Evolutionary conservation across 2,888 invertebrate genomes (phyloP), one percentile per base, ranked within the genome.

Genomic region (Maniola hyperantus): DNA sequence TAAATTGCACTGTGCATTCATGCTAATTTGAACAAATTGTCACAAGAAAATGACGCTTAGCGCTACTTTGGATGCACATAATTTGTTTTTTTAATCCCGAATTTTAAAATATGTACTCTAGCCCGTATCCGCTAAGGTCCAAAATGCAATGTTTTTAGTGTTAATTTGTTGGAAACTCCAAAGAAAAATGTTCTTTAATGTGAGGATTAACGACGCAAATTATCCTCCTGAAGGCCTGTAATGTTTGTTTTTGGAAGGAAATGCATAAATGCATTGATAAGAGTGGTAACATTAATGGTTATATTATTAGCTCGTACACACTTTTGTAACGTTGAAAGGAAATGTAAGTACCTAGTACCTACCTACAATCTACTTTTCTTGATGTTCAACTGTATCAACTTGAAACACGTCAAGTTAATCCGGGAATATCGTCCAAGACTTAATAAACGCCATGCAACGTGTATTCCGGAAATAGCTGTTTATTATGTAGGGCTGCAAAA

Each of bases 181-280:
- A 63, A 67, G 55, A 60, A 65, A 64, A 68, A 50, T n/a, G 63
- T 44, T 57, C 26, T 54, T 65, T 67, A 65, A 62, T 55, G 50
- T 57, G 50, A 55, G 63, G 51, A 70, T 67, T 58, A 63, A 64
- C 42, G 50, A 65, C 46, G 63, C 51, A 65, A 70, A 70, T 70
- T 68, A 53, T 68, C 53, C 39, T 51, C 46, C 34, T 57, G 65
- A 55, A 55, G 63, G 59, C 33, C 48, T 48, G 48, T 34, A 65
- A 60, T 67, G 51, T 68, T 67, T 67, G 62, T 36, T 53, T 67
- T 65, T 44, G 46, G 58, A 67, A 62, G 68, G 65, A 68, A 70
- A 70, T 60, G 60, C 65, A 65, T 65, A 62, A 64, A 64, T 64
- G 63, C 59, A 54, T 46, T 34, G 68, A 69, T 69, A 70, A 65